Evolutionary conservation across 1,140 invertebrate species (phyloP).

Genomic region (Eurosta solidaginis): DNA sequence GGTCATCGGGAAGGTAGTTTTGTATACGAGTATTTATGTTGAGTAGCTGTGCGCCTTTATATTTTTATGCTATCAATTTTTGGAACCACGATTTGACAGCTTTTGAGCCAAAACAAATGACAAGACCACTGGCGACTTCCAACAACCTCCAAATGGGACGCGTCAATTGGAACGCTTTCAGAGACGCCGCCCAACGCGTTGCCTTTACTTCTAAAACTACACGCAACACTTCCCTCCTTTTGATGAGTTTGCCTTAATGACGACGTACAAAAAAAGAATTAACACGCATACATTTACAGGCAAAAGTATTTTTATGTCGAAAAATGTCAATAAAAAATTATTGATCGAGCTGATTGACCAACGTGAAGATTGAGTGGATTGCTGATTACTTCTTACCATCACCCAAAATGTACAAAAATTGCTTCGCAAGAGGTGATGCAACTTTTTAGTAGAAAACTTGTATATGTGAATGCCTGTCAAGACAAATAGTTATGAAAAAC

Average conservation of each 20-base stretch:
- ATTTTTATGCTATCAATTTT: background rate
- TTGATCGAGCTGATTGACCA: conserved; percentile 17
- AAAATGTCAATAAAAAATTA: conserved; percentile 25
- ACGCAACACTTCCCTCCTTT: background rate
- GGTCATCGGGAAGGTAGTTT: background rate
- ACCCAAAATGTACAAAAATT: background rate
- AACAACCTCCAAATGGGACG: conserved; percentile 26
- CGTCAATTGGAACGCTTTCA: conserved; percentile 20
- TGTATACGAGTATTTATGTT: background rate
- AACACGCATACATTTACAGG: background rate
- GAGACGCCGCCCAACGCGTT: conserved; percentile 5
- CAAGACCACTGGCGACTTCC: background rate
- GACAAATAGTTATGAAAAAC: background rate
- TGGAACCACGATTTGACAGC: conserved; percentile 9
- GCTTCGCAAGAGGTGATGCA: background rate
- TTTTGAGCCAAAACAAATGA: conserved; percentile 18
- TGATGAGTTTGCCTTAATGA: conserved; percentile 14
- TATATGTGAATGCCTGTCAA: background rate
- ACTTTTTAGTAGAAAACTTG: background rate
- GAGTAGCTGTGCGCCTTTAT: background rate
- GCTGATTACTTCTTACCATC: background rate
- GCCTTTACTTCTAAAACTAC: background rate
- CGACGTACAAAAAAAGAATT: background rate
- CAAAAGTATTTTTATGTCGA: conserved; percentile 4
- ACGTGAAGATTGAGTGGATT: conserved; percentile 13